Base-by-base conservation (phyloP, 2,113 vertebrate species). In the Bostrychus sinensis region DNA sequence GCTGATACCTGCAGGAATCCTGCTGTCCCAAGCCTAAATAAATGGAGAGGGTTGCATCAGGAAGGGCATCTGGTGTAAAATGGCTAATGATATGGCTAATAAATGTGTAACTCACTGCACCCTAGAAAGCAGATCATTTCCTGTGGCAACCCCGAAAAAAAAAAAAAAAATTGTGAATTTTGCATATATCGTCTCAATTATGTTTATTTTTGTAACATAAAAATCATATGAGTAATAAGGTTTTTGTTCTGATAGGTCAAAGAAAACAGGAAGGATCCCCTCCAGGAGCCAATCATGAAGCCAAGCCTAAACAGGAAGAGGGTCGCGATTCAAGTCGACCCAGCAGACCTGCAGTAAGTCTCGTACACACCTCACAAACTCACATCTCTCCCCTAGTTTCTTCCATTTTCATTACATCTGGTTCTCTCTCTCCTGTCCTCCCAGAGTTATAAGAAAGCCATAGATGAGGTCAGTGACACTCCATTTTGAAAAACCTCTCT, bases 391-490 rank as follows among this genome's bases (percentile, higher is more conserved):
- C 71, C 59, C 34, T 69, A 60, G 7, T 63, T 56, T 30, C 22
- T 69, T 67, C 78, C 75, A 51, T 71, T 75, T 82, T 62, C 68
- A 60, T 14, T 70, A 84, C 74, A 80, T 80, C 63, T 70, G 22
- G 23, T 26, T 65, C 57, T 64, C 28, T 91, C 88, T 91, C 90
- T 91, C 89, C 32, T 55, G 28, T 55, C 30, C 53, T 36, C 19
- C 53, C 94, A 96, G 95, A 96, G 95, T 92, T 98, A 96, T 95
- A 98, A 96, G 94, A 96, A 96, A 96, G 96, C 94, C 90, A 95
- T 96, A 96, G 96, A 95, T 90, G 94, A 98, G 95, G 95, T 96
- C 91, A 95, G 96, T 96, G 93, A 89, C 74, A 46, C 66, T 62
- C 72, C 68, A 68, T 13, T 43, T 66, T 61, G 17, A 56, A 72